These are phyloP conservation scores for Mico argentatus DNA, from an alignment of 2,797 vertebrate species.

Conservation along the genomic window DNA sequence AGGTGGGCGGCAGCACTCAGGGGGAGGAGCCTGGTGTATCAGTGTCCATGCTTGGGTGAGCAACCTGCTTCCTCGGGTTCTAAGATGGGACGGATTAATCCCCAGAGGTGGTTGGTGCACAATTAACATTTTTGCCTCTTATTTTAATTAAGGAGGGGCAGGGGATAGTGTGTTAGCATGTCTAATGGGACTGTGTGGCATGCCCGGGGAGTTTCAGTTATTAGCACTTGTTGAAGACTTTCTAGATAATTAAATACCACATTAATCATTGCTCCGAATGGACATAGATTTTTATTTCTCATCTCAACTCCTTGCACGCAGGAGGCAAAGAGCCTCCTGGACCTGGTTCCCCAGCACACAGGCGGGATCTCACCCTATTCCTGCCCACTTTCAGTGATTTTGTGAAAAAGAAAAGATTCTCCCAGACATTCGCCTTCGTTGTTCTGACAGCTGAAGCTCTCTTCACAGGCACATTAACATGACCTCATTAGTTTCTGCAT, in stretches of 20 bases:
- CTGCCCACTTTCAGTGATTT: slow-evolving; percentile 59
- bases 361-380: slow-evolving; percentile 39
- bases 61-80: slow-evolving; percentile 43
- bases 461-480: slow-evolving; percentile 85
- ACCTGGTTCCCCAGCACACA: slow-evolving; percentile 29
- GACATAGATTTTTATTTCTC: slow-evolving; percentile 64
- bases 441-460: slow-evolving; percentile 84
- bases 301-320: background rate
- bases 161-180: slow-evolving; percentile 66
- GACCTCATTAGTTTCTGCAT: slow-evolving; percentile 87
- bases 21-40: background rate
- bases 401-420: slow-evolving; percentile 69
- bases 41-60: background rate
- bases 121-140: slow-evolving; percentile 79
- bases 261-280: slow-evolving; percentile 66
- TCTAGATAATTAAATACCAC: slow-evolving; percentile 82
- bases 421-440: slow-evolving; percentile 61
- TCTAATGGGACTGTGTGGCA: slow-evolving; percentile 67
- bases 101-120: slow-evolving; percentile 64
- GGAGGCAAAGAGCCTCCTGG: slow-evolving; percentile 8
- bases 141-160: slow-evolving; percentile 79
- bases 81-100: slow-evolving; percentile 68
- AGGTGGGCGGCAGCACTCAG: background rate
- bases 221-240: slow-evolving; percentile 81
- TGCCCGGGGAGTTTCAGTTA: slow-evolving; percentile 68